These are phyloP conservation scores for Pangasius larnaudii DNA, from an alignment of 2,797 vertebrate genomes.

Conservation along the genomic window DNA sequence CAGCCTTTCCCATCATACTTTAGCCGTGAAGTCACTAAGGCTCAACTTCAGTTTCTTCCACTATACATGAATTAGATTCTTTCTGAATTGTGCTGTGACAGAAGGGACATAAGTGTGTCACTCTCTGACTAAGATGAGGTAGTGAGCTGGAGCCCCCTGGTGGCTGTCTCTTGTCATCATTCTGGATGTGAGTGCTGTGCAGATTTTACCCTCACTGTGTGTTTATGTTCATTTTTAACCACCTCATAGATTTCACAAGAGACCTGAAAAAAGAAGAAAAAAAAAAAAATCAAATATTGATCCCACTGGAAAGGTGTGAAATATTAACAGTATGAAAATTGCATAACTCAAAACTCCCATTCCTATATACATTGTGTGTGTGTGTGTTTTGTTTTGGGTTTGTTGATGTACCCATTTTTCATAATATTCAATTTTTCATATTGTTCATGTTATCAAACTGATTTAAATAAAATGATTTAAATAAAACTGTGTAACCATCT, in stretches of 20 bases:
- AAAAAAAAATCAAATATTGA: background rate
- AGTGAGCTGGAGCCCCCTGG: constrained; percentile 29
- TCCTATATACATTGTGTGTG: too few species aligned
- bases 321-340: too few species aligned
- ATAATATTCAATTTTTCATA: background rate
- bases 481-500: background rate
- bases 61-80: too few species aligned
- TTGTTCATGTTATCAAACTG: background rate
- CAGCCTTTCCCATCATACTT: background rate
- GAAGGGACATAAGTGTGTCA: background rate
- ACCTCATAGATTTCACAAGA: background rate
- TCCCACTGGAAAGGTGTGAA: too few species aligned
- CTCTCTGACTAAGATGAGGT: background rate
- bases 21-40: background rate
- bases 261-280: background rate
- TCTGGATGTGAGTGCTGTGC: background rate
- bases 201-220: background rate
- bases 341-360: too few species aligned
- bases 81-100: background rate
- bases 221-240: background rate
- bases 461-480: too few species aligned
- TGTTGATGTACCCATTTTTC: background rate
- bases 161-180: background rate
- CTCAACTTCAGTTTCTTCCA: background rate
- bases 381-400: too few species aligned